Percentiles rank a stretch among this genome's conserved stretches.
Conservation (phyloP, 2,888 invertebrate species). For the Sturmia bella region DNA sequence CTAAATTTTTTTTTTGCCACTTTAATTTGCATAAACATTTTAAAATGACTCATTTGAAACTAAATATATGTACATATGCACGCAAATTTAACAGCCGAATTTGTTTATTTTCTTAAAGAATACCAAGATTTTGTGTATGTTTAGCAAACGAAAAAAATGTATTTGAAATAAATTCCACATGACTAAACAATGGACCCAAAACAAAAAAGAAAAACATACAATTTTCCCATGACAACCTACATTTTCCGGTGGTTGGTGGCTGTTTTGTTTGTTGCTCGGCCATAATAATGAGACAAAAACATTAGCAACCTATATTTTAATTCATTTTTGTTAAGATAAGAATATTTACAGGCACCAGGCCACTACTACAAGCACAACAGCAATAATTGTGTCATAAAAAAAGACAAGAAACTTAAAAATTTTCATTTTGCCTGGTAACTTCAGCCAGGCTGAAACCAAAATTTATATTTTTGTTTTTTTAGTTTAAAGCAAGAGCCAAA, state of each 20-base stretch:
- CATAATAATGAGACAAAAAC: constrained; percentile 14
- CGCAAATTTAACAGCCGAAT: not conserved
- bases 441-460: too few relatives aligned
- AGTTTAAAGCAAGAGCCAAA: too few relatives aligned
- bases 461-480: too few relatives aligned
- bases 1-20: too few relatives aligned
- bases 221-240: constrained; percentile 39
- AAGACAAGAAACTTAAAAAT: not conserved
- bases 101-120: constrained; percentile 17
- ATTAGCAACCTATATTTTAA: constrained; percentile 30
- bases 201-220: constrained; percentile 1
- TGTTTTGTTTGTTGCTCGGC: constrained; percentile 21
- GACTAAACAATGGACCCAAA: constrained; percentile 55
- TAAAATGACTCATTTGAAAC: constrained; percentile 1
- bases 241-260: constrained; percentile 30
- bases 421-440: too few relatives aligned
- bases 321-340: constrained; percentile 16
- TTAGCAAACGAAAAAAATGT: not conserved
- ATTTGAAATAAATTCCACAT: constrained; percentile 48
- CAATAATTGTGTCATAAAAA: constrained; percentile 4
- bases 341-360: not conserved
- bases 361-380: constrained; percentile 8
- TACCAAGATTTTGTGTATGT: not conserved
- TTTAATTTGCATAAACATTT: not conserved
- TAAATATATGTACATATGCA: too few relatives aligned